Base-by-base conservation (phyloP, 2,888 invertebrate species). In the Ectemnius continuus region DNA sequence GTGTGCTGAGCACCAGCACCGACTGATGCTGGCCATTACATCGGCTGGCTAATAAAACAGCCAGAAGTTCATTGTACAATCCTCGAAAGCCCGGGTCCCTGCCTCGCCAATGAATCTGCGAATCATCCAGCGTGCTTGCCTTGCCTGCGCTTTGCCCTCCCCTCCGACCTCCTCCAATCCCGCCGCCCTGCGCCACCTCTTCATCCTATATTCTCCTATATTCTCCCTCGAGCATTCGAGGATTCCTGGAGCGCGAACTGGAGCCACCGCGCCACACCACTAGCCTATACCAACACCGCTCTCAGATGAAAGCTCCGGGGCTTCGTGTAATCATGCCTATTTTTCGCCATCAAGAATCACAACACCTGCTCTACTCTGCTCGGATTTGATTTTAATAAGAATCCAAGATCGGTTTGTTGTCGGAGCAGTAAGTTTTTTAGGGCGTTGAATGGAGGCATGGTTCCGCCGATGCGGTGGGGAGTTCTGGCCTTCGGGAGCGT, bases 1-100 rank as follows among this genome's bases (percentile, higher is more conserved):
- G 36, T 36, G 36, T 11, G 36, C 81, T 80, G 70, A 74, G 83
- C 80, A n/a, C 28, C 77, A 75, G 78, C 68, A 67, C 72, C 80
- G 78, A 84, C 76, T 67, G 78, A 84, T 80, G 83, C 77, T 81
- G 78, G 62, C 79, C 80, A 83, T 85, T 81, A 82, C 78, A 79
- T 79, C 72, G 79, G 74, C 64, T 61, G 74, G 70, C 74, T 70
- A 83, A 81, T 83, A 82, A 83, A 83, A 76, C 80, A 56, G 64
- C 52, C 58, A 61, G 72, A 67, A 59, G 64, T 70, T 72, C 62
- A 59, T 73, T 56, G 72, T 79, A 61, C 65, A 67, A 68, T 59
- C 61, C 75, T 69, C 78, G 70, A 70, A 71, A 81, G 36, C 36
- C 36, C 36, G 36, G 36, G 36, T 36, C 11, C 11, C 36, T 36